Evolutionary conservation across 2,797 vertebrate genomes (phyloP), one percentile per base, ranked within the genome.

Genomic region (Pagetopsis macropterus): DNA sequence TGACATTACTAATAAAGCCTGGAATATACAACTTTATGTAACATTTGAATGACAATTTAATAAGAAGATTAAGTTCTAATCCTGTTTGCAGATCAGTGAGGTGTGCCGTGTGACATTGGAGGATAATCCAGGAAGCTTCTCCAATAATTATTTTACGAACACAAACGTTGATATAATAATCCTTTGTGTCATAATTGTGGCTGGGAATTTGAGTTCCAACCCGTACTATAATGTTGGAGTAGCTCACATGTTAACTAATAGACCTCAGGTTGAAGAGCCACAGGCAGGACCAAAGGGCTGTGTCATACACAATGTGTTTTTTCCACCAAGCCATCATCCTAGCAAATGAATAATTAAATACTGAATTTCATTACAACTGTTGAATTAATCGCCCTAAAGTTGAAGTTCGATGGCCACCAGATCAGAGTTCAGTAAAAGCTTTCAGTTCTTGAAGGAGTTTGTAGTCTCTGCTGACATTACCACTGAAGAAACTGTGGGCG

Each of bases 41-140:
- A 62, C 33, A 66, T 16, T 44, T 59, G 65, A 85, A 72, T 79
- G 86, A 84, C 72, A 83, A 73, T 79, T 84, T 80, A 79, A 72
- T 83, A 84, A 79, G 72, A 70, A 70, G 88, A 83, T 88, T 85
- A 84, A 12, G 1, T 48, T 72, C 61, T 84, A 83, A 89, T 87
- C 82, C 79, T 86, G 65, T 87, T 80, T 83, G 75, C 63, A 79
- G 78, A 84, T 85, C 70, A 68, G 40, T 9, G 21, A 52, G 19
- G 64, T 81, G 65, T 63, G 15, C 63, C 50, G 64, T 51, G 69
- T 84, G 76, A 85, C 73, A 70, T 6, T 58, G 67, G 55, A 67
- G 13, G 70, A 73, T 83, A 75, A 87, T 86, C 77, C 69, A 77
- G 49, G 48, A 68, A 40, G 75, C 56, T 72, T 74, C 49, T 68